A percentile compares a stretch with the other conserved stretches of the same genome.
Evolutionary conservation across 2,888 invertebrate genomes (phyloP).

Genomic region (Zhuqinia jingwanae): DNA sequence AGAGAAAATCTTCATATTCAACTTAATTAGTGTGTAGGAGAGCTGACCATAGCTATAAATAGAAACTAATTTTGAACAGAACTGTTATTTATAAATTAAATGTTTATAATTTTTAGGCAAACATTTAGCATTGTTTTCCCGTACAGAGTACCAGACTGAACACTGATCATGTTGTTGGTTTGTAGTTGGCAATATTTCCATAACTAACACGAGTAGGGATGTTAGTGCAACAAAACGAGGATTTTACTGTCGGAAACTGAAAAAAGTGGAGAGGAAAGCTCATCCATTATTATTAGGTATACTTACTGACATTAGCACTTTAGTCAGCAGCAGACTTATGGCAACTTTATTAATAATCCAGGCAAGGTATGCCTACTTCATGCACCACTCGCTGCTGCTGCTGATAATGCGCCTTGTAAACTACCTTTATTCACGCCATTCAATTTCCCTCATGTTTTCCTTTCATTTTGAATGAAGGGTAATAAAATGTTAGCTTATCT

Average conservation of each 20-base stretch:
- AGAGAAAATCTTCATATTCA: no score
- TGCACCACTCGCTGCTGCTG: slow-evolving; percentile 9
- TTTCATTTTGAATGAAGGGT: slow-evolving; percentile 40
- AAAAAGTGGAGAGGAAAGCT: background rate
- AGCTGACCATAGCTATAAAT: background rate
- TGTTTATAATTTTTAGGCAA: no score
- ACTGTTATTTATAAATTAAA: no score
- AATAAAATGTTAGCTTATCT: slow-evolving; percentile 48
- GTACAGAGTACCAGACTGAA: no score
- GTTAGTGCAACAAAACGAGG: background rate
- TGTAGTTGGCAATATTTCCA: no score
- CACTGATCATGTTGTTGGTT: no score
- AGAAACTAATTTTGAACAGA: no score
- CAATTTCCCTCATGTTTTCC: slow-evolving; percentile 22
- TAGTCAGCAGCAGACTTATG: slow-evolving; percentile 1
- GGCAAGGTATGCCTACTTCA: background rate
- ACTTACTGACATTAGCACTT: background rate
- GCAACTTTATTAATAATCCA: slow-evolving; percentile 42
- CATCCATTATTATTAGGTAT: background rate
- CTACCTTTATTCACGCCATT: slow-evolving; percentile 46
- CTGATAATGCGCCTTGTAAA: no score
- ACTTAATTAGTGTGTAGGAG: no score
- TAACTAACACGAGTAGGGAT: background rate
- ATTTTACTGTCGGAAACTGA: slow-evolving; percentile 10
- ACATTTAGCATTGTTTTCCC: no score